Conservation (phyloP, 2,888 invertebrate genomes). For the Lycocerus yunnanus region DNA sequence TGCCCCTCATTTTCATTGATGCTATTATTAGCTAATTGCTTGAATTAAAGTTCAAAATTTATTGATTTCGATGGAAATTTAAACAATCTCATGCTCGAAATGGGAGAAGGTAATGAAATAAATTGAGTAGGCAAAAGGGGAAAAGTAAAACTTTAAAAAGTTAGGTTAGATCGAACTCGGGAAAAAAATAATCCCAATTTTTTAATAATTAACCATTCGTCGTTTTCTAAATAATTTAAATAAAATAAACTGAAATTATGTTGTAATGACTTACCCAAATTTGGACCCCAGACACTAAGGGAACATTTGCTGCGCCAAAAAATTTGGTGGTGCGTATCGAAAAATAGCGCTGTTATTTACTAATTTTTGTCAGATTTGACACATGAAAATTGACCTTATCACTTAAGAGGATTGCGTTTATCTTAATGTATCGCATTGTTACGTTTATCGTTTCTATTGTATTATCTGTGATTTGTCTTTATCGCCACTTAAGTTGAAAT, state of each 20-base stretch:
- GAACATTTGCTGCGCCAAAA: background rate
- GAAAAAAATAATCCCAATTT: background rate
- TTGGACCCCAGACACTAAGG: background rate
- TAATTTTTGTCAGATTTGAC: background rate
- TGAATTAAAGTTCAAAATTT: background rate
- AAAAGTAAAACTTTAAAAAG: background rate
- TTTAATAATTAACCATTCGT: no score
- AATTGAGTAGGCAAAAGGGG: background rate
- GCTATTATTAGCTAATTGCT: background rate
- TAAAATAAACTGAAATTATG: no score
- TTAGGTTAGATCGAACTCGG: background rate
- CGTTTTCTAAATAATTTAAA: no score
- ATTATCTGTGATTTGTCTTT: background rate
- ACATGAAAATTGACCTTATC: background rate
- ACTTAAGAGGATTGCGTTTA: background rate
- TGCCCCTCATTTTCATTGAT: background rate
- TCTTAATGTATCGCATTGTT: background rate
- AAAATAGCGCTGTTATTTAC: background rate
- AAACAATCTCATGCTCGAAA: background rate
- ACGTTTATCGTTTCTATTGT: background rate
- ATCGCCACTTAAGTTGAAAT: background rate
- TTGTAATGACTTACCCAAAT: background rate
- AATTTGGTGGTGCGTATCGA: background rate
- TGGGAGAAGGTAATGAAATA: no score
- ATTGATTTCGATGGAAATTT: background rate